A percentile compares a stretch with the other conserved stretches of the same genome.
phyloP scores from a whole-genome alignment of 2,888 invertebrate species.

The Mythimna lalbum region DNA sequence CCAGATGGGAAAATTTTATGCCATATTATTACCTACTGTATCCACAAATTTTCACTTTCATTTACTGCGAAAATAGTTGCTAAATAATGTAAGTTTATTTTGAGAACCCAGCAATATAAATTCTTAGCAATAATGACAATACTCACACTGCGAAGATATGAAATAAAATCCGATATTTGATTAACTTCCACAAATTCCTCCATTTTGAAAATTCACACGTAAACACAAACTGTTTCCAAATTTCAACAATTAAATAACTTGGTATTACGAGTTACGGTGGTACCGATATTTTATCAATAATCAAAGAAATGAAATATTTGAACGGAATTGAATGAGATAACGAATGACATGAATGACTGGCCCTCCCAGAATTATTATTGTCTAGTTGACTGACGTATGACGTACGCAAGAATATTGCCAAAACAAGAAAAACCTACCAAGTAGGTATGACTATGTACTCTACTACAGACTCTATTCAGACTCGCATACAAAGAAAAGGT shows the following conservation, averaged over 20 bases:
- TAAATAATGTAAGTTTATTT: conserved; percentile 28
- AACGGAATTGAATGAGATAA: conserved; percentile 39
- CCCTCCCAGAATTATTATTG: not conserved
- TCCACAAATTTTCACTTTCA: conserved; percentile 11
- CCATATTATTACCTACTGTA: conserved; percentile 11
- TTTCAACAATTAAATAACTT: conserved; percentile 7
- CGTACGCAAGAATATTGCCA: conserved; percentile 16
- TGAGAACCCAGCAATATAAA: conserved; percentile 6
- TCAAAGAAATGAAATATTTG: conserved; percentile 34
- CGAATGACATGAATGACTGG: conserved; percentile 22
- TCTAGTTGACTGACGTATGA: conserved; percentile 27
- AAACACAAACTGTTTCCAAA: conserved; percentile 51
- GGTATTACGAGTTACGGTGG: not conserved
- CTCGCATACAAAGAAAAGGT: no score
- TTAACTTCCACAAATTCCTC: conserved; percentile 93
- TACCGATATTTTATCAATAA: conserved; percentile 38
- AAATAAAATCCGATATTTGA: conserved; percentile 94
- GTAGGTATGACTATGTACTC: no score
- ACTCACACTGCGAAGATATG: conserved; percentile 95
- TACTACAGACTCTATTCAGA: no score
- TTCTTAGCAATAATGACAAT: conserved; percentile 26
- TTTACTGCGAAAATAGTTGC: not conserved
- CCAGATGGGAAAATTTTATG: conserved; percentile 24
- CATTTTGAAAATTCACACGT: conserved; percentile 72
- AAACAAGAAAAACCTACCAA: no score